phyloP scores from a whole-genome alignment of 2,888 invertebrate genomes.

The Schrankia costaestrigalis region DNA sequence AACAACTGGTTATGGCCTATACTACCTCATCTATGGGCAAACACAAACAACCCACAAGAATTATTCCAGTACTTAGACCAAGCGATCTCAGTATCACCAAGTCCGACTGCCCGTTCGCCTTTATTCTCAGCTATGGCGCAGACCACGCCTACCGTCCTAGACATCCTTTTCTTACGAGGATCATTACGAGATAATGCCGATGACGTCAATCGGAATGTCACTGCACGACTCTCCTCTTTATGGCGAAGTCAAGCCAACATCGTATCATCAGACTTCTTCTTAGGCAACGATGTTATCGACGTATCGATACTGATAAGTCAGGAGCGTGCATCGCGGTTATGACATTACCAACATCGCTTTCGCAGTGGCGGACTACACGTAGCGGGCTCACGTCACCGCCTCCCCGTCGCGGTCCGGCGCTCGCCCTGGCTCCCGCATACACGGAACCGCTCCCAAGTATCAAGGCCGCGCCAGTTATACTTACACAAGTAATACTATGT shows the following conservation, averaged over 20 bases:
- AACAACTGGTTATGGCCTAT: slow-evolving; percentile 83
- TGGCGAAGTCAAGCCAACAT: slow-evolving; percentile 86
- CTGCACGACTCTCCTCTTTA: slow-evolving; percentile 83
- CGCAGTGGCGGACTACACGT: slow-evolving; percentile 59
- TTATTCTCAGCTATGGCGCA: slow-evolving; percentile 87
- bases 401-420: slow-evolving; percentile 34
- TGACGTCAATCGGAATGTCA: slow-evolving; percentile 84
- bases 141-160: slow-evolving; percentile 83
- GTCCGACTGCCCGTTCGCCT: slow-evolving; percentile 64
- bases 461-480: slow-evolving; percentile 31
- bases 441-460: slow-evolving; percentile 35
- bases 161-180: slow-evolving; percentile 81
- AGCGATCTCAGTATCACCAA: slow-evolving; percentile 62
- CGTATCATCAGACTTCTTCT: slow-evolving; percentile 87
- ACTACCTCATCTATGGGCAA: slow-evolving; percentile 84
- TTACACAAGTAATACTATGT: slow-evolving; percentile 42
- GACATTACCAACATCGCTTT: slow-evolving; percentile 51
- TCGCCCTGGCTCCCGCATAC: slow-evolving; percentile 51
- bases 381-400: slow-evolving; percentile 24
- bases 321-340: slow-evolving; percentile 65
- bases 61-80: slow-evolving; percentile 65
- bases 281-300: slow-evolving; percentile 86
- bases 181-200: slow-evolving; percentile 84
- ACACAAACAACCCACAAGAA: slow-evolving; percentile 66
- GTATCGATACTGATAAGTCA: slow-evolving; percentile 79